These are phyloP conservation scores for Vesta saturnalis DNA, from an alignment of 2,888 invertebrate genomes.

Conservation along the genomic window DNA sequence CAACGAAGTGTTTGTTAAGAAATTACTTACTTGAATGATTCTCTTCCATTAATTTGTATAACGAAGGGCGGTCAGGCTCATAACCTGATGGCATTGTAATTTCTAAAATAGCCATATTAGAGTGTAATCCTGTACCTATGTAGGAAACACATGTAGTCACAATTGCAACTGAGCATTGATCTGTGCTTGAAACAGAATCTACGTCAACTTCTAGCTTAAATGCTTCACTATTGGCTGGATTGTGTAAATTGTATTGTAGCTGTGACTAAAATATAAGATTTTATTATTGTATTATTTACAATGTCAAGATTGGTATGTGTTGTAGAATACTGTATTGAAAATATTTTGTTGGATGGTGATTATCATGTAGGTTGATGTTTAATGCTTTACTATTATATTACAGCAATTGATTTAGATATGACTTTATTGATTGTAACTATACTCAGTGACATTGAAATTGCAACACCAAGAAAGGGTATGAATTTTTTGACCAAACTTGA, in stretches of 20 bases:
- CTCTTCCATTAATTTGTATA: conserved; percentile 62
- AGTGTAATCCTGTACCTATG: conserved; percentile 61
- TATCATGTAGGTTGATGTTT: too few relatives aligned
- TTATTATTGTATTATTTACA: conserved; percentile 11
- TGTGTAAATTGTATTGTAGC: conserved; percentile 65
- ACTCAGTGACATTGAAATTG: too few relatives aligned
- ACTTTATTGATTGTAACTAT: too few relatives aligned
- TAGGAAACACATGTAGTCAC: conserved; percentile 59
- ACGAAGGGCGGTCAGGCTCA: conserved; percentile 67
- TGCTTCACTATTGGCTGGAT: conserved; percentile 62
- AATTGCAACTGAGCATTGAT: conserved; percentile 62
- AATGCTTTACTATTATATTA: too few relatives aligned
- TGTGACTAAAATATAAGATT: conserved; percentile 57
- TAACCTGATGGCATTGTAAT: conserved; percentile 72
- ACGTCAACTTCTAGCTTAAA: conserved; percentile 64
- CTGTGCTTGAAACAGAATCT: conserved; percentile 60
- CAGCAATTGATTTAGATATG: too few relatives aligned
- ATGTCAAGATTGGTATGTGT: too few relatives aligned
- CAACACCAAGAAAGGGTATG: too few relatives aligned
- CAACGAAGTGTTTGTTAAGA: not conserved
- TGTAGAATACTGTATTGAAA: too few relatives aligned
- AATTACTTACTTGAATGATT: conserved; percentile 25
- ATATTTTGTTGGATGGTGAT: too few relatives aligned
- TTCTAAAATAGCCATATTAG: conserved; percentile 72
- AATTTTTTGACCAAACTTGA: too few relatives aligned